Conservation (phyloP, 64 coral and sea anemone species). For the Montipora efflorescens region DNA sequence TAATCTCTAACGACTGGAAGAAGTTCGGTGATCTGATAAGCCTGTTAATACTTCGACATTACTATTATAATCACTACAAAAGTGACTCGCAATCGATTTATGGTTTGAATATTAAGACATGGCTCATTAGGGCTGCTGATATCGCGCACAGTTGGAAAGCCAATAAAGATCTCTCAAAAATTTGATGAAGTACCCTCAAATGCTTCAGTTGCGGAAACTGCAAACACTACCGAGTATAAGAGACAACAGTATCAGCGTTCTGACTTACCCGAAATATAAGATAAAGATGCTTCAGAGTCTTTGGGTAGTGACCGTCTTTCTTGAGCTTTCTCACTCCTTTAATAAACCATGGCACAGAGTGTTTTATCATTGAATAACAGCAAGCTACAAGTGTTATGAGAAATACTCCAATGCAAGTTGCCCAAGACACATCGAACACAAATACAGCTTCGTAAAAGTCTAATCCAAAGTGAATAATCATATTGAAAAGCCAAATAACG, state of each 20-base stretch:
- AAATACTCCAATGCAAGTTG: conserved; percentile 91
- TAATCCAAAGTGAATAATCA: conserved; percentile 86
- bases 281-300: conserved; percentile 74
- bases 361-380: conserved; percentile 87
- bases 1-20: not conserved
- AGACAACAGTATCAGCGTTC: not conserved
- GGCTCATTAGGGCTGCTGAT: not conserved
- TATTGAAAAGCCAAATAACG: conserved; percentile 82
- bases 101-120: not conserved
- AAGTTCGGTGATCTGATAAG: too few species aligned
- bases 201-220: not conserved
- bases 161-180: not conserved
- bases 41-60: too few species aligned
- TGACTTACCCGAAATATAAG: conserved; percentile 81
- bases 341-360: conserved; percentile 91
- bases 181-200: not conserved
- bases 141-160: not conserved
- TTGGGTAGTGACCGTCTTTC: conserved; percentile 91
- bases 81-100: too few species aligned
- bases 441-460: conserved; percentile 91
- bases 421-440: conserved; percentile 90
- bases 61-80: not conserved
- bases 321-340: conserved; percentile 88
- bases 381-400: conserved; percentile 79
- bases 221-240: conserved; percentile 12